Evolutionary conservation across 2,888 invertebrate genomes (phyloP).

Genomic region (Ophonus ardosiacus): DNA sequence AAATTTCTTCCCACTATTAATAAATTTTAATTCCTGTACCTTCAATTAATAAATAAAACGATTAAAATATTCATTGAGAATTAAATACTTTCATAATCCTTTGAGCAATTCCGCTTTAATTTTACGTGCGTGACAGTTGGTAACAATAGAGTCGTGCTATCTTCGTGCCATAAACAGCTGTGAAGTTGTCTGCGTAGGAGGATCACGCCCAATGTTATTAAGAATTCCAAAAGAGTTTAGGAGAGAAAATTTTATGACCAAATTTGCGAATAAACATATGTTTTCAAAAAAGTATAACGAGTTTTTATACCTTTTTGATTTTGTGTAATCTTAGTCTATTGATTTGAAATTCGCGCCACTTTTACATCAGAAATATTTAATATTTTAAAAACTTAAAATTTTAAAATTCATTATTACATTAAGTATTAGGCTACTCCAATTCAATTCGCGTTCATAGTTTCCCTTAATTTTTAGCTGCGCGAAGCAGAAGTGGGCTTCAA

Average conservation of each 20-base stretch:
- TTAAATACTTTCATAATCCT: constrained; percentile 33
- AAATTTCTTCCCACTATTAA: not conserved
- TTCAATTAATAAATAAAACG: constrained; percentile 24
- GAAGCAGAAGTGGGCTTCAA: no score
- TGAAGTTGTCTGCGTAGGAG: constrained; percentile 40
- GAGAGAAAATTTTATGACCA: constrained; percentile 7
- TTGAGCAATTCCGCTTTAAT: constrained; percentile 51
- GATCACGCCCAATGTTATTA: constrained; percentile 32
- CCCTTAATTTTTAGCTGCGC: no score
- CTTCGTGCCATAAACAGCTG: constrained; percentile 27
- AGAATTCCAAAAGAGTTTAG: constrained; percentile 23
- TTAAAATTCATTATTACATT: no score
- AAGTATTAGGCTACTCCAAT: no score
- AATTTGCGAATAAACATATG: constrained; percentile 30
- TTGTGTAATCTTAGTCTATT: not conserved
- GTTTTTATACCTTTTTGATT: not conserved
- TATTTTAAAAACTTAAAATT: not conserved
- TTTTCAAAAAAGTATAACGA: not conserved
- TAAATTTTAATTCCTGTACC: constrained; percentile 14
- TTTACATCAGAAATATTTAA: not conserved
- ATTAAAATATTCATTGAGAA: constrained; percentile 7
- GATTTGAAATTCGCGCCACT: not conserved
- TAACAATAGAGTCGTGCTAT: constrained; percentile 10
- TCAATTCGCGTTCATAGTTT: no score
- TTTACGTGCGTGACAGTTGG: constrained; percentile 44